Evolutionary conservation across 2,888 invertebrate species (phyloP), one percentile per base, ranked within the genome.

Genomic region (Drosophila testacea): DNA sequence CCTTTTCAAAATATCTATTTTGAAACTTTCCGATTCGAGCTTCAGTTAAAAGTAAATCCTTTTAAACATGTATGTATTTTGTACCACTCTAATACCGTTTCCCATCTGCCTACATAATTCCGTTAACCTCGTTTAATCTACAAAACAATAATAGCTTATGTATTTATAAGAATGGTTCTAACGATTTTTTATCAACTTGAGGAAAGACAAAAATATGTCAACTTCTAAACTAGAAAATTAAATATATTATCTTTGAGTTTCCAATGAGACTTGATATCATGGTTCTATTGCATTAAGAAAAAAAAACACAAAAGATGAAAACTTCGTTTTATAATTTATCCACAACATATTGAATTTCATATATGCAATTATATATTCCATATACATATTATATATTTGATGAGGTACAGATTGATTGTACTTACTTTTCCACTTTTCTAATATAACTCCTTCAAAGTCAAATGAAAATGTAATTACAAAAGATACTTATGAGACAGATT

Each of bases 401-500:
- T 67, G 52, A 57, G 73, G 76, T 80, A 81, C 74, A 73, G 67
- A 38, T 44, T 66, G 48, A 65, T 55, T 73, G 90, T 81, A 88
- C 84, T 68, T 62, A 41, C 22, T 22, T 59, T 78, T 87, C 55
- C 57, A 69, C 81, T 83, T 83, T 79, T 52, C 59, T 68, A 61
- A 76, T 65, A 46, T 64, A 69, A 74, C 52, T 83, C 56, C 48
- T 71, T 61, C 63, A 67, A 83, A 30, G 13, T 68, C 69, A 77
- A 84, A 69, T 4, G 44, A 56, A 44, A 56, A 66, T 63, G 51
- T 73, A 72, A 89, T 90, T 90, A 91, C 91, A 91, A 91, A 91
- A 91, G 91, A 91, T 91, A 91, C 91, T 91, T 91, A 91, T 90
- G 91, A 91, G 91, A 91, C 91, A 91, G 91, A 91, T 91, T 91